Evolutionary conservation across 2,888 invertebrate genomes (phyloP), one percentile per base, ranked within the genome.

Genomic region (Amphiduros pacificus): DNA sequence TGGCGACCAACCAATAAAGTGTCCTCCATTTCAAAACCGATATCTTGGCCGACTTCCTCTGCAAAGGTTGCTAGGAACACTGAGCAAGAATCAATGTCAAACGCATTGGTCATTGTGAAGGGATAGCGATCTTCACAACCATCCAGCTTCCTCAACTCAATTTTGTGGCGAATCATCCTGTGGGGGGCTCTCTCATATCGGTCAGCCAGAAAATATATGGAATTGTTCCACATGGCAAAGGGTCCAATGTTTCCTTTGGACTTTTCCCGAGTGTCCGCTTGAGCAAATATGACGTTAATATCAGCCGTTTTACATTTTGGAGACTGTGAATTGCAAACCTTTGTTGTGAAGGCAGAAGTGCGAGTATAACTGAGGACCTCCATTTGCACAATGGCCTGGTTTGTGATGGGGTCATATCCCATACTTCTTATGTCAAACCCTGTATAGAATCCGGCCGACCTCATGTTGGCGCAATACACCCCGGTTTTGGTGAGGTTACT

Each of bases 231-330:
- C 44, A 44, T 44, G 9, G 44, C 44, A 44, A 44, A 44, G 5
- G 44, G 44, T 17, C 44, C 44, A 5, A 44, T 22, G n/a, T 44
- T 44, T 20, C 20, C n/a, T n/a, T n/a, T n/a, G 22, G n/a, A 20
- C 22, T 44, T 5, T 5, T 22, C 20, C 44, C 22, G n/a, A 6
- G 44, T 44, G 22, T 44, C 44, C n/a, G 20, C 44, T 44, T 44
- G 44, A 44, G 44, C 44, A 44, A 44, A 44, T 20, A 44, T 44
- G 22, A 44, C 44, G 22, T 44, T 44, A 44, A 44, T 44, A 44
- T 44, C 22, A n/a, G 44, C 6, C 9, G n/a, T 22, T n/a, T 44
- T 44, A 22, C 44, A 44, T 17, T 44, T 44, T 5, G 44, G 44
- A 6, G 44, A n/a, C 5, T 5, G 20, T n/a, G 20, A 20, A 6